Conservation (phyloP, 2,797 vertebrate species). For the Microctenopoma stevenorrisi region DNA sequence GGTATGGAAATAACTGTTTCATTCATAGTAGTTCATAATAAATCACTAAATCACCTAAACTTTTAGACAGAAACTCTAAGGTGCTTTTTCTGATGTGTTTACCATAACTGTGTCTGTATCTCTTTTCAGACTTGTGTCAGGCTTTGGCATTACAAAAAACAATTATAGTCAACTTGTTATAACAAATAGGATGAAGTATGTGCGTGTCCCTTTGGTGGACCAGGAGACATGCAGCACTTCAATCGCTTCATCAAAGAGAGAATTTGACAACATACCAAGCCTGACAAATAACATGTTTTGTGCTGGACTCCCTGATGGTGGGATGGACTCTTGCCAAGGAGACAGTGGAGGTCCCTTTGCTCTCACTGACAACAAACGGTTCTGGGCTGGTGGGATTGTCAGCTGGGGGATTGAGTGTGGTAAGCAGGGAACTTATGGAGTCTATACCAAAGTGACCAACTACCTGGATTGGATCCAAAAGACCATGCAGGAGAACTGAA, state of each 20-base stretch:
- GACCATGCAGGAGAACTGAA: conserved; percentile 67
- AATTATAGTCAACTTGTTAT: rapidly evolving
- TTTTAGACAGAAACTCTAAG: neutral
- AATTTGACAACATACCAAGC: rapidly evolving
- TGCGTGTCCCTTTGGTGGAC: conserved; percentile 62
- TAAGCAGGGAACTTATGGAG: conserved; percentile 49
- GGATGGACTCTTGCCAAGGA: conserved; percentile 68
- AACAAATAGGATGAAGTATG: conserved; percentile 58
- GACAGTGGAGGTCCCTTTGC: conserved; percentile 65
- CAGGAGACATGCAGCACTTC: conserved; percentile 50
- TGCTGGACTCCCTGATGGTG: conserved; percentile 61
- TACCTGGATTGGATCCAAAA: conserved; percentile 74
- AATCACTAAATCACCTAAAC: neutral
- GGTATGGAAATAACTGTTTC: conserved; percentile 48
- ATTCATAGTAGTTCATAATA: neutral
- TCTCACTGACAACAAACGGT: conserved; percentile 10
- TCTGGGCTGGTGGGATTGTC: conserved; percentile 76
- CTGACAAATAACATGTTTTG: conserved; percentile 80
- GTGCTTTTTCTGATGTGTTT: neutral
- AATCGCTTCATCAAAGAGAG: rapidly evolving
- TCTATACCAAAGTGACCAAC: conserved; percentile 72
- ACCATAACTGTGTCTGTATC: neutral
- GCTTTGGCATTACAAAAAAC: conserved; percentile 49
- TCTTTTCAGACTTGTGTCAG: conserved; percentile 65
- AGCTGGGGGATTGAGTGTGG: conserved; percentile 75